phyloP scores from a whole-genome alignment of 2,113 vertebrate species.

The Phaethornis superciliosus region DNA sequence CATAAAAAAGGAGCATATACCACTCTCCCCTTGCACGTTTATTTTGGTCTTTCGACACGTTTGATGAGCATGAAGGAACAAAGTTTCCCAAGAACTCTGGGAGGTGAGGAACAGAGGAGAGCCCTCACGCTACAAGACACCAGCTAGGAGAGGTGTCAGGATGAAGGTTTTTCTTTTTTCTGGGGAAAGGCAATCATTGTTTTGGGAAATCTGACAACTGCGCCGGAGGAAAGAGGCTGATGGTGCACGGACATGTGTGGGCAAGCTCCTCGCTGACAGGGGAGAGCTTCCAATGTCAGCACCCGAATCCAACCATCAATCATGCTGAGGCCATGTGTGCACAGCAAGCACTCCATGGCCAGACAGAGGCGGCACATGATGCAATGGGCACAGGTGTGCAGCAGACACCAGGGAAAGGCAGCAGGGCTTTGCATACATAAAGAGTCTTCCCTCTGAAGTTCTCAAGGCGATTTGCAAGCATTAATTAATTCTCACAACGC shows the following conservation, averaged over 20 bases:
- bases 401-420: conserved; percentile 36
- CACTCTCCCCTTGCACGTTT: not conserved
- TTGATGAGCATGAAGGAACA: not conserved
- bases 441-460: conserved; percentile 56
- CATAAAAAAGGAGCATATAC: not conserved
- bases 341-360: not conserved
- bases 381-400: conserved; percentile 70
- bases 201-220: conserved; percentile 38
- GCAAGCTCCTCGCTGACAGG: not conserved
- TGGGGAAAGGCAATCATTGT: conserved; percentile 26
- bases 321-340: not conserved
- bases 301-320: conserved; percentile 17
- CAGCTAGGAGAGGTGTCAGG: not conserved
- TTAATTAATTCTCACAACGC: conserved; percentile 67
- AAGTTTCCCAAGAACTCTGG: not conserved
- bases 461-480: conserved; percentile 57
- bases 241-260: not conserved
- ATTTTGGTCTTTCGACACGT: not conserved
- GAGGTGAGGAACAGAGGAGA: not conserved
- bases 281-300: conserved; percentile 23
- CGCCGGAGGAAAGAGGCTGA: conserved; percentile 9
- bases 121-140: not conserved
- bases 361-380: conserved; percentile 51
- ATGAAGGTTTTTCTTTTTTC: conserved; percentile 2
- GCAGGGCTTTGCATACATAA: conserved; percentile 51